Base-by-base conservation (phyloP, 2,797 vertebrate species). In the Gorsachius magnificus region DNA sequence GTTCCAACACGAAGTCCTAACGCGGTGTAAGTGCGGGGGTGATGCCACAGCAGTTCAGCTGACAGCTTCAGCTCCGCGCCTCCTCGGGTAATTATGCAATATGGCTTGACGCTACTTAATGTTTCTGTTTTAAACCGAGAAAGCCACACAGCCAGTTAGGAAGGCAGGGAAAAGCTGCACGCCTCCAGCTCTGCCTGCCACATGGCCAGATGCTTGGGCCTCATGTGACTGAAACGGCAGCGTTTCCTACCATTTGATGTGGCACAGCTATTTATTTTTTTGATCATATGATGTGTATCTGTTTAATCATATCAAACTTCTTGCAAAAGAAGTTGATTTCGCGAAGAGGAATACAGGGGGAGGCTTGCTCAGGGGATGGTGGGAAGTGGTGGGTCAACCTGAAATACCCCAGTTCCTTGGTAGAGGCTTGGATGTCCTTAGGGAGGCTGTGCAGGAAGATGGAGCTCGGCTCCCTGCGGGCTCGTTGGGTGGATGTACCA, bases 151-250 rank as follows among this genome's bases (percentile, higher is more conserved):
- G 29, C 26, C 22, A 0, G 6, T 6, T 9, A 3, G 2, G 22
- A 5, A 0, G 5, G 33, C 61, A 6, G 28, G 4, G 65, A 31
- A 16, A 28, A n/a, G 64, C 68, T 3, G 0, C 33, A 1, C 0
- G 1, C 31, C 65, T 48, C 41, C 50, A 11, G 51, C 60, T 69
- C 56, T 58, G 36, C 46, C 25, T 1, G 2, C 69, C 33, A 1
- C 0, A 0, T 41, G 68, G 54, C 41, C 1, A 0, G n/a, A 2
- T 0, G 1, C 21, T 9, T 29, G 36, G 41, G 28, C 41, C 1
- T 3, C 11, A 2, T 35, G 31, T 43, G 90, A 33, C 70, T 13
- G n/a, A 57, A 45, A 16, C 2, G 11, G 20, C 41, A 45, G 28
- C 2, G 0, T 66, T 71, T 83, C 54, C 74, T 19, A 50, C 71